These are phyloP conservation scores for Mycteria americana DNA, from an alignment of 2,797 vertebrate species.

Conservation along the genomic window DNA sequence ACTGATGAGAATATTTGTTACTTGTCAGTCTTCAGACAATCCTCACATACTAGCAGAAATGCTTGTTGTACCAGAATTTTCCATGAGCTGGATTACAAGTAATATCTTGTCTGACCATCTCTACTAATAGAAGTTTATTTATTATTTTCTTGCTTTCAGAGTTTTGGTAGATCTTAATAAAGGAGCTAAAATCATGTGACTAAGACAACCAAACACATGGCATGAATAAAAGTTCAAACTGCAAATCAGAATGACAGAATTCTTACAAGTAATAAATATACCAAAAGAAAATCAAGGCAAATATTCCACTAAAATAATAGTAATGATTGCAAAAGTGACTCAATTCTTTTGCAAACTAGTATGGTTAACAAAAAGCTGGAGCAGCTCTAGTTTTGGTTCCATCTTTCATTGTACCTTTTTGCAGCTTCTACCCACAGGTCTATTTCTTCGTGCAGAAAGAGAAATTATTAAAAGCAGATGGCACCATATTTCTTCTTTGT, in stretches of 20 bases:
- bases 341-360: not conserved
- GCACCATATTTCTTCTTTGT: not conserved
- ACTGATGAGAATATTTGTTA: not conserved
- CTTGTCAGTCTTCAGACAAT: not conserved
- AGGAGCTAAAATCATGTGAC: not conserved
- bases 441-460: not conserved
- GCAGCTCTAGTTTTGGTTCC: not conserved
- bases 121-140: not conserved
- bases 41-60: not conserved
- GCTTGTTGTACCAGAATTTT: not conserved
- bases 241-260: not conserved
- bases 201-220: not conserved
- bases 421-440: not conserved
- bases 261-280: not conserved
- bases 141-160: not conserved
- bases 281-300: not conserved
- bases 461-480: constrained; percentile 44
- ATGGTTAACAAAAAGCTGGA: not conserved
- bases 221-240: not conserved
- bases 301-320: not conserved
- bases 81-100: not conserved
- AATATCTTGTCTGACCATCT: not conserved
- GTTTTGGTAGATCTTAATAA: not conserved
- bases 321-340: not conserved
- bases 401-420: not conserved